Evolutionary conservation across 2,888 invertebrate species (phyloP), one percentile per base, ranked within the genome.

Genomic region (Schizotus pectinicornis): DNA sequence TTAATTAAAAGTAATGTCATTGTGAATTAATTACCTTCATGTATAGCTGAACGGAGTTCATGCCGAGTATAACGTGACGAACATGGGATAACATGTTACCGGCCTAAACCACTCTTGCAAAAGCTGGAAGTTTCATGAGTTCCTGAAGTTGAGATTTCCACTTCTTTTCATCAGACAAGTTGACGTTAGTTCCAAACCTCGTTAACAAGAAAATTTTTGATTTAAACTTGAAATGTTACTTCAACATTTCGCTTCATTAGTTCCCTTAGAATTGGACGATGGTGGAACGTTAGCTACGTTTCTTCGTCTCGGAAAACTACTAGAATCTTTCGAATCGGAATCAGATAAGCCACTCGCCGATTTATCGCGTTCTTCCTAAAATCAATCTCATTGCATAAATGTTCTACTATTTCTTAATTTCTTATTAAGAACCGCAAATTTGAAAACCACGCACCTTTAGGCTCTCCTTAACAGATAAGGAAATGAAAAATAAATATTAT

Each of bases 171-270:
- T 99, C 98, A 0, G 98, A 98, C 47, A 99, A 84, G 82, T 99
- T 99, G 6, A 99, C 96, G 81, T 99, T 99, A 42, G 98, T 99
- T 55, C 98, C 99, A 83, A 99, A 99, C n/a, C n/a, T n/a, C n/a
- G n/a, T 11, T 11, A 7, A 30, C 11, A 6, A 53, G 37, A 3
- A 49, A 33, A 46, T n/a, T n/a, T n/a, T n/a, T n/a, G n/a, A n/a
- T n/a, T n/a, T n/a, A n/a, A 32, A 43, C 30, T 14, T n/a, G 9
- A 32, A n/a, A 55, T 22, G 73, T 76, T 79, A 85, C 84, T 84
- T 84, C 34, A 85, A 74, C 79, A 84, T 85, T 85, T 85, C 34
- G 79, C 77, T 50, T 79, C 75, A 67, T 80, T 83, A 56, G 80
- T 78, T 63, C 78, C 83, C 68, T 83, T 85, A 7, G 76, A 68